These are phyloP conservation scores for Drosophila nr. medialis DNA, from an alignment of 2,888 invertebrate genomes.

Conservation along the genomic window DNA sequence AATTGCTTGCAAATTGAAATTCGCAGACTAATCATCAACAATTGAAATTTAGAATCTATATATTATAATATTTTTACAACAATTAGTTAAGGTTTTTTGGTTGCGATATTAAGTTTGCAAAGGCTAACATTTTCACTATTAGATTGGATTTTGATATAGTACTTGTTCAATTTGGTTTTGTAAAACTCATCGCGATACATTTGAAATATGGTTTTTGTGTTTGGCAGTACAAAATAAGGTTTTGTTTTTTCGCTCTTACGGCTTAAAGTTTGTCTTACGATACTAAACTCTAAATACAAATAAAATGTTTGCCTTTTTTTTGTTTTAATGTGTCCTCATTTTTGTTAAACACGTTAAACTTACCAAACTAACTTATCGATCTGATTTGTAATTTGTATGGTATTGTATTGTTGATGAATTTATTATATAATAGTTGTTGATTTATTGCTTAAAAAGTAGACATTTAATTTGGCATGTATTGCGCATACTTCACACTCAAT, in stretches of 20 bases:
- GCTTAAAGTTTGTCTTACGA: constrained; percentile 44
- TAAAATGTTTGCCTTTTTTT: constrained; percentile 33
- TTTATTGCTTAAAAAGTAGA: constrained; percentile 69
- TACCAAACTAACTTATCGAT: constrained; percentile 64
- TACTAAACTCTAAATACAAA: constrained; percentile 46
- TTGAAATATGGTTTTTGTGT: constrained; percentile 18
- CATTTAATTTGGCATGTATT: constrained; percentile 78
- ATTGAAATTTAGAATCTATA: constrained; percentile 69
- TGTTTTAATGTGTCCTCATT: constrained; percentile 26
- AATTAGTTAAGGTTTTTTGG: constrained; percentile 68
- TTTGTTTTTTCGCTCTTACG: constrained; percentile 37
- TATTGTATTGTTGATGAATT: constrained; percentile 57
- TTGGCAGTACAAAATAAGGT: constrained; percentile 66
- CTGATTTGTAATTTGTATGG: constrained; percentile 62
- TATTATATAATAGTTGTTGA: constrained; percentile 64
- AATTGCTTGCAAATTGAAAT: constrained; percentile 55
- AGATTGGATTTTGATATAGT: constrained; percentile 58
- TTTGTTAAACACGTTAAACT: constrained; percentile 55
- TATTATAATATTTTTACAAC: constrained; percentile 68
- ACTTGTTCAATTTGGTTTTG: constrained; percentile 45
- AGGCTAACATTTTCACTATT: constrained; percentile 73
- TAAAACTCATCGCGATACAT: constrained; percentile 65
- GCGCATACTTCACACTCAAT: constrained; percentile 63
- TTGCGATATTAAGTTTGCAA: constrained; percentile 64
- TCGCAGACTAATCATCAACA: constrained; percentile 72